Base-by-base conservation (phyloP, 2,797 vertebrate species). In the Intellagama lesueurii region DNA sequence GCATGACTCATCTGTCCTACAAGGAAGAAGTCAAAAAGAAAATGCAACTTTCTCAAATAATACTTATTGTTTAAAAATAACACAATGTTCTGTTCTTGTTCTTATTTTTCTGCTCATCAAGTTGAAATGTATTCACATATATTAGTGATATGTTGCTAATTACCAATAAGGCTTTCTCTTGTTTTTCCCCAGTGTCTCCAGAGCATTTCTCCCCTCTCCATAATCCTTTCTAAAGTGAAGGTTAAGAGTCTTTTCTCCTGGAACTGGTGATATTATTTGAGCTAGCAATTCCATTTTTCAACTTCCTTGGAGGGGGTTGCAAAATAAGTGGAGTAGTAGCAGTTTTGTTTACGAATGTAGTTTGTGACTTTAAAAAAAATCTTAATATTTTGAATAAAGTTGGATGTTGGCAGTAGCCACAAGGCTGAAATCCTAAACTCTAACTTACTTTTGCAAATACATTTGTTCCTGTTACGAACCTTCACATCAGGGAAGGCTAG, bases 1-100 rank as follows among this genome's bases (percentile, higher is more conserved):
- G 89, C 91, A 78, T 97, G 95, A 96, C 95, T 96, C 95, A 90
- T 96, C 75, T 95, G 92, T 95, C 96, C 95, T 96, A 94, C 94
- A 96, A 96, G 95, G 95, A 94, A 91, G 94, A 95, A 90, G 95
- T 92, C 87, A 88, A 87, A 92, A 95, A 96, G 94, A 90, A 93
- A 96, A 95, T 91, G 94, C 93, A 95, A 93, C 94, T 96, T 95
- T 93, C 91, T 91, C 91, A 95, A 95, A 93, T 87, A 95, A 83
- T 66, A 81, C 88, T 87, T 82, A 40, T 76, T 94, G 92, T 86
- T 93, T 8, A 5, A 81, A 91, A 91, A 94, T 95, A 82, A 90
- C 91, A 93, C 76, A 94, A 88, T 73, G 91, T 0, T 4, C 90
- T 94, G 83, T 91, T 89, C 32, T 68, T 19, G 14, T 90, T 85